phyloP scores from a whole-genome alignment of 1,140 invertebrate species.

The Trichonephila inaurata region DNA sequence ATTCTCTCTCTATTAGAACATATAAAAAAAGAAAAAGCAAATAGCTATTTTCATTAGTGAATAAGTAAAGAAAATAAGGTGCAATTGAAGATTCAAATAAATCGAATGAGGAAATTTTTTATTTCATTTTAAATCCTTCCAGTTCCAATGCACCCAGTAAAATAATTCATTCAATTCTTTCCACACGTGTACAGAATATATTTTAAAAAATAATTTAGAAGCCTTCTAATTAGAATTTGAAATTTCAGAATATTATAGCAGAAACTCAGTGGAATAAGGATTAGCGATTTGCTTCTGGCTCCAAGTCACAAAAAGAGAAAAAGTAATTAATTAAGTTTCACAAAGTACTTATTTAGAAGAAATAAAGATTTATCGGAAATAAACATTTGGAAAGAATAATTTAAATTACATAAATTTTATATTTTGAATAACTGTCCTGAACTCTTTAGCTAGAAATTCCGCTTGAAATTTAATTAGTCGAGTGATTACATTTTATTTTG shows the following conservation, averaged over 20 bases:
- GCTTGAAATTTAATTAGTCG: not conserved
- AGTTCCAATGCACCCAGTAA: no score
- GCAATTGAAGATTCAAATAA: no score
- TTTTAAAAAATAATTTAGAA: no score
- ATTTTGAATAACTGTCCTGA: not conserved
- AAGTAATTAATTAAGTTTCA: slow-evolving; percentile 10
- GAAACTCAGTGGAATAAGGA: not conserved
- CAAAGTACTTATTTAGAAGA: not conserved
- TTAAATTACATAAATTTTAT: slow-evolving; percentile 5
- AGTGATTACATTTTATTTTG: no score
- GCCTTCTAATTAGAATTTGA: not conserved
- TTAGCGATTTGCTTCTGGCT: not conserved
- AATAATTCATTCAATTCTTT: no score
- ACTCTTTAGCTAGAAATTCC: not conserved
- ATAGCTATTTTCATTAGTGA: no score
- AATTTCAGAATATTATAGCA: not conserved
- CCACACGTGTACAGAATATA: no score
- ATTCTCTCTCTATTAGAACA: no score
- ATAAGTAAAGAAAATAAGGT: no score
- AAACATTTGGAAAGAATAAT: not conserved
- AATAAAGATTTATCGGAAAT: slow-evolving; percentile 10
- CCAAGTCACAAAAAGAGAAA: not conserved
- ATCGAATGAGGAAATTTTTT: no score
- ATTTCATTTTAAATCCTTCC: no score
- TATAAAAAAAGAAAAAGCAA: no score